Evolutionary conservation across 2,797 vertebrate species (phyloP), one percentile per base, ranked within the genome.

Genomic region (Heterohyrax brucei): DNA sequence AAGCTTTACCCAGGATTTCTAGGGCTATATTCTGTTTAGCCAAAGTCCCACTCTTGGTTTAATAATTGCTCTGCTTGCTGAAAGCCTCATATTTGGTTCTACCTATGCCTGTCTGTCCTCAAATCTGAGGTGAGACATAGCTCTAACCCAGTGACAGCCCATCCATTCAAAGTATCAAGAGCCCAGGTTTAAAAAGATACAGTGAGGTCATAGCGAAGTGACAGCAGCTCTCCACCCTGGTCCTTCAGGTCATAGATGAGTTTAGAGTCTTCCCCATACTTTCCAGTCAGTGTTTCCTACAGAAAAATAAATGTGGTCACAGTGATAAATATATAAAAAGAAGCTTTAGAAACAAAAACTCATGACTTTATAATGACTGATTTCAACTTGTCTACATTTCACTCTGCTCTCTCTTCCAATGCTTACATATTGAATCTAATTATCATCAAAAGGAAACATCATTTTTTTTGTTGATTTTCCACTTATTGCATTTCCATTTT

Each of bases 191-290:
- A 95, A 91, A 64, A 99, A 99, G 99, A 99, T 99, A 99, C 99
- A 0, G 99, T 99, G 79, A 99, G 99, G 98, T 99, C 99, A 3
- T 99, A 99, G 98, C 99, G 99, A 96, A 99, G 98, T 18, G 99
- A 99, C 96, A 99, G 98, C 95, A 99, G 99, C 98, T 99, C 99
- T 92, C 99, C 99, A 44, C 99, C 99, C 95, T 99, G 99, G 98
- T 99, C 99, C 97, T 99, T 99, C 90, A 99, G 98, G 97, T 99
- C 99, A 0, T 99, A 99, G 98, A 99, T 99, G 79, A 99, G 99
- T 97, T 99, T 99, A 1, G 99, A 98, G 50, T 99, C 99, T 97
- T 99, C 99, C 12, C 99, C 99, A 0, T 99, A 99, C 96, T 99
- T 99, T 73, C 99, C 99, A 0, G 97, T 99, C 95, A 99, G 83